Evolutionary conservation across 2,888 invertebrate genomes (phyloP).

Genomic region (Phragmatobia fuliginosa): DNA sequence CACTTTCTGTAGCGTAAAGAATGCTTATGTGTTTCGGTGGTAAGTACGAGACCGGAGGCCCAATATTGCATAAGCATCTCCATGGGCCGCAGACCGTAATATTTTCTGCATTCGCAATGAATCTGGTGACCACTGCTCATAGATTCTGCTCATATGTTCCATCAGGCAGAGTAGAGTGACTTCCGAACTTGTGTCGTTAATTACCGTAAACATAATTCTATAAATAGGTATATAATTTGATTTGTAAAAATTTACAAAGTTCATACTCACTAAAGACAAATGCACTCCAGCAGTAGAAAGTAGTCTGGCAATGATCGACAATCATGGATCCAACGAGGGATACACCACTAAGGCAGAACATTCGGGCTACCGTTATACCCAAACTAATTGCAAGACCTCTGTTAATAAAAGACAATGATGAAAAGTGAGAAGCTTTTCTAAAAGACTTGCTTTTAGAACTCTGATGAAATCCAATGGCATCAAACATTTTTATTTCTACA

Average conservation of each 20-base stretch:
- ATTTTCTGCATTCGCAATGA: too few relatives aligned
- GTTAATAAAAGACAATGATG: neutral
- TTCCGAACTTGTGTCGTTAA: too few relatives aligned
- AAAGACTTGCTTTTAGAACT: neutral
- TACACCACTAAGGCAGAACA: slow-evolving; percentile 52
- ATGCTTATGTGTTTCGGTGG: too few relatives aligned
- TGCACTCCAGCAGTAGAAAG: slow-evolving; percentile 52
- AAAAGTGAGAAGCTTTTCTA: neutral
- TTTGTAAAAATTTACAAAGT: neutral
- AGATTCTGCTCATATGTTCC: too few relatives aligned
- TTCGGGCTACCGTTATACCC: slow-evolving; percentile 51
- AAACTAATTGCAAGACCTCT: slow-evolving; percentile 56
- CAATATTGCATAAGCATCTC: too few relatives aligned
- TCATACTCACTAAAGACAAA: slow-evolving; percentile 51
- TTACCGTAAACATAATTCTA: too few relatives aligned
- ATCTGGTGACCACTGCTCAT: too few relatives aligned
- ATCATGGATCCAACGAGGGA: slow-evolving; percentile 51
- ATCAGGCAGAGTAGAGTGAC: too few relatives aligned
- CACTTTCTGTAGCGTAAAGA: too few relatives aligned
- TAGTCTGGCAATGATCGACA: slow-evolving; percentile 43
- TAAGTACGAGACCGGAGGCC: too few relatives aligned
- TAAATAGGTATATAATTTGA: neutral
- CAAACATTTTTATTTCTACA: too few relatives aligned
- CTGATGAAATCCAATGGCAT: neutral
- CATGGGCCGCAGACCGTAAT: too few relatives aligned